These are phyloP conservation scores for Strix aluco DNA, from an alignment of 2,113 vertebrate species.

Conservation along the genomic window DNA sequence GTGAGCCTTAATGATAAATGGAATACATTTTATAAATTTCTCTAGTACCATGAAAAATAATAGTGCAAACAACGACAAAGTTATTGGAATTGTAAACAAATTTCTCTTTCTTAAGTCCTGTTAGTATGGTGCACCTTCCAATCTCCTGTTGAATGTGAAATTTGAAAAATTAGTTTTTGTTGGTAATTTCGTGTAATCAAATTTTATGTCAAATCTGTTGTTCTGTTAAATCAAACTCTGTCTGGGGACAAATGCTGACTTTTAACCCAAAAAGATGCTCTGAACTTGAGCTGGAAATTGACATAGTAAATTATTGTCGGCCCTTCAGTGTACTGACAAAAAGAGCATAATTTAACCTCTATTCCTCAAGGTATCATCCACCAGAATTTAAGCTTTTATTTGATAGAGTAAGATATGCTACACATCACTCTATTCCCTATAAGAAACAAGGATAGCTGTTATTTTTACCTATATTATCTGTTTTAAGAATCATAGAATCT, in stretches of 20 bases:
- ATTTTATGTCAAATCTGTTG: not conserved
- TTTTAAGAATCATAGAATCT: not conserved
- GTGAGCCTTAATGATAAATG: not conserved
- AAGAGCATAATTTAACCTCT: not conserved
- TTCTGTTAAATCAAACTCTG: slow-evolving; percentile 18
- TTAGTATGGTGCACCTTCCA: not conserved
- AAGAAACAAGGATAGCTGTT: not conserved
- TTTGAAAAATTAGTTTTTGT: not conserved
- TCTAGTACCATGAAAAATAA: not conserved
- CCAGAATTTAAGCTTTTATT: not conserved
- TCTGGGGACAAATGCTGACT: not conserved
- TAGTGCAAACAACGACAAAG: not conserved
- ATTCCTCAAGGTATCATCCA: not conserved
- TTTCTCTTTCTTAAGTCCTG: not conserved
- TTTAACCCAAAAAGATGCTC: not conserved
- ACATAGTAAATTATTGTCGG: not conserved
- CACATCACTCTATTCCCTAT: not conserved
- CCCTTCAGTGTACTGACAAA: not conserved
- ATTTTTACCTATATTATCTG: not conserved
- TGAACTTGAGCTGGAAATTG: not conserved
- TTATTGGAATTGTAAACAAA: not conserved
- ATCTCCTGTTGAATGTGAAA: not conserved
- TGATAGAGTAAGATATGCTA: not conserved
- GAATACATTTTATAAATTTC: not conserved
- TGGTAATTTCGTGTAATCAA: not conserved